Evolutionary conservation across 1,140 invertebrate species (phyloP).

Genomic region (Oncopeltus fasciatus): DNA sequence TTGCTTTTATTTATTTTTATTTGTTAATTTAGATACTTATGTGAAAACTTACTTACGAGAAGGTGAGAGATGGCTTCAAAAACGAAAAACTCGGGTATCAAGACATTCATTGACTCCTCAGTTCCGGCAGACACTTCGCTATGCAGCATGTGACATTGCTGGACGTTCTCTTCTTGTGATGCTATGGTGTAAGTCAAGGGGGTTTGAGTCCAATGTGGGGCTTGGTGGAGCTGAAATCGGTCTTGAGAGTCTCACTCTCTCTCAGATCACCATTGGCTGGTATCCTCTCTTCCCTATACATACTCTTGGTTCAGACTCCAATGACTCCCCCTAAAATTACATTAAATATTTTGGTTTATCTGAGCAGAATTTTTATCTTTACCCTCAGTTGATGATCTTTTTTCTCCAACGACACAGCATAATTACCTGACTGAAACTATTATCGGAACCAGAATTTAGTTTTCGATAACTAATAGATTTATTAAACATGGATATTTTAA

Average conservation of each 20-base stretch:
- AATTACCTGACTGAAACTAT: background rate
- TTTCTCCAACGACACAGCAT: background rate
- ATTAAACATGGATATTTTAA: too few species aligned
- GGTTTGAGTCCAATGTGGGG: constrained; percentile 74
- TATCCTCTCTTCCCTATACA: constrained; percentile 76
- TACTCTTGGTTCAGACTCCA: constrained; percentile 48
- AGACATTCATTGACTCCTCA: constrained; percentile 64
- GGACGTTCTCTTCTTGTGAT: constrained; percentile 72
- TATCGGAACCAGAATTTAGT: background rate
- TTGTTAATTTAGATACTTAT: constrained; percentile 60
- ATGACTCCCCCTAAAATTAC: constrained; percentile 41
- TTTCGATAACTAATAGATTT: too few species aligned
- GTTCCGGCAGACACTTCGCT: constrained; percentile 77
- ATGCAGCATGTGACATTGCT: constrained; percentile 68
- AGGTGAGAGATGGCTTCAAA: constrained; percentile 72
- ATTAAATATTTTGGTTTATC: background rate
- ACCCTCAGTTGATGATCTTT: background rate
- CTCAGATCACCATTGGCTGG: constrained; percentile 66
- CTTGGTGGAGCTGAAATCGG: constrained; percentile 72
- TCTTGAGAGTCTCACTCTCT: constrained; percentile 60
- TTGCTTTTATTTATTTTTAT: background rate
- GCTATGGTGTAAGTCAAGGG: constrained; percentile 75
- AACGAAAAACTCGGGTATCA: constrained; percentile 74
- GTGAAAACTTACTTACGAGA: constrained; percentile 86
- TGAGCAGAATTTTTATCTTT: background rate